Conservation (phyloP, 1,140 invertebrate species). For the Hydropsyche tenuis region DNA sequence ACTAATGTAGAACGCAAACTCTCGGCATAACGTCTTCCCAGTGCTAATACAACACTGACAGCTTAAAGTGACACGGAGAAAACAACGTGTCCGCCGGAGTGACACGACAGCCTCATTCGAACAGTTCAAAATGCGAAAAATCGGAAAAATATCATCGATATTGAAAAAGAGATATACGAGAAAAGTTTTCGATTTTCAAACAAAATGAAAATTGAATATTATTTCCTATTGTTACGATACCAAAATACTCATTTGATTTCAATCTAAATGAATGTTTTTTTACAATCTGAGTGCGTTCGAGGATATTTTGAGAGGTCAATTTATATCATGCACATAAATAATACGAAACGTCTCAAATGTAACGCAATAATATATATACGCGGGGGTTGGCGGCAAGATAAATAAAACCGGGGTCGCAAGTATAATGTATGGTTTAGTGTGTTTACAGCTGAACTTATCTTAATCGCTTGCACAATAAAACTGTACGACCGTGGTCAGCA, state of each 20-base stretch:
- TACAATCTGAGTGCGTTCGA: too few relatives aligned
- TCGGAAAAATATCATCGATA: background rate
- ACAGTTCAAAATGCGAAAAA: background rate
- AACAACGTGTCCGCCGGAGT: constrained; percentile 42
- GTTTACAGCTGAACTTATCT: constrained; percentile 44
- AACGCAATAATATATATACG: background rate
- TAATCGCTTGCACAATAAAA: constrained; percentile 47
- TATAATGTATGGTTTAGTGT: constrained; percentile 17
- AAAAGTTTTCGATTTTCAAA: too few relatives aligned
- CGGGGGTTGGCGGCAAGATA: background rate
- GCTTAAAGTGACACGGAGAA: constrained; percentile 50
- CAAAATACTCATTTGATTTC: too few relatives aligned
- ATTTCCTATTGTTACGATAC: too few relatives aligned
- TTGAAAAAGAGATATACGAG: too few relatives aligned
- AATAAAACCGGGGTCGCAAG: constrained; percentile 14
- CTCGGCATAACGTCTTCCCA: constrained; percentile 47
- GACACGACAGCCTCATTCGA: background rate
- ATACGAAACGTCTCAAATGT: background rate
- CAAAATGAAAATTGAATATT: too few relatives aligned
- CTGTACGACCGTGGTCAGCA: constrained; percentile 47
- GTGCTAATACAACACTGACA: constrained; percentile 48
- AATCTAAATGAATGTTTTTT: background rate
- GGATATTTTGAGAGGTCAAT: background rate
- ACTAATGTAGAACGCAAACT: constrained; percentile 49
- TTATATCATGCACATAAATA: too few relatives aligned